These are phyloP conservation scores for Thomomys bottae DNA, from an alignment of 2,113 vertebrate species.

Conservation along the genomic window DNA sequence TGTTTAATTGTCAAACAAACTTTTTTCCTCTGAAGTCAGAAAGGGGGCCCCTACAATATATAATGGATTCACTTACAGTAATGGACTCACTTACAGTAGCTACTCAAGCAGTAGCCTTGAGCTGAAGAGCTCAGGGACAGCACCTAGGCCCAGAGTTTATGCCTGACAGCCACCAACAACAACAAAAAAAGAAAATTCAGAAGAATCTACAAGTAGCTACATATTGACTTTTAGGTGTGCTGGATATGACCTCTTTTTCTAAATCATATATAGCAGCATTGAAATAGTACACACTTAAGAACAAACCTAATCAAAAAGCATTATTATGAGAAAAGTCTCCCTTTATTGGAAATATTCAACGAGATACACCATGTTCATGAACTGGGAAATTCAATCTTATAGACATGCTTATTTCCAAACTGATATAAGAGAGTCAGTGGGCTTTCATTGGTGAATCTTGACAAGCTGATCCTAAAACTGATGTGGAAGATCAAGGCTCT, in stretches of 20 bases:
- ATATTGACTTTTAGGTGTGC: not conserved
- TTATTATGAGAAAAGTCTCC: not conserved
- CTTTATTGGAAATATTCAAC: constrained; percentile 58
- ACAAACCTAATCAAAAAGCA: not conserved
- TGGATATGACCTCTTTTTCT: not conserved
- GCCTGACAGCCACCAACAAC: not conserved
- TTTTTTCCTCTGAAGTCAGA: not conserved
- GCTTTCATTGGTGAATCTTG: not conserved
- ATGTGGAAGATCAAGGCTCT: not conserved
- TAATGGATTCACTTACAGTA: not conserved
- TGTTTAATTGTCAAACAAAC: not conserved
- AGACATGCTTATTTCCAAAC: not conserved
- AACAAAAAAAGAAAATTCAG: not conserved
- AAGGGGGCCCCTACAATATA: not conserved
- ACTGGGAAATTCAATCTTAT: not conserved
- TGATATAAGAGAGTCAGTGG: not conserved
- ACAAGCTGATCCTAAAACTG: not conserved
- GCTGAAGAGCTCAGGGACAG: too few relatives aligned
- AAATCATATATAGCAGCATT: not conserved
- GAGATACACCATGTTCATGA: constrained; percentile 1
- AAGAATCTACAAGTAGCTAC: not conserved
- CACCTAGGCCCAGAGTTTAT: too few relatives aligned
- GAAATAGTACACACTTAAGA: constrained; percentile 16
- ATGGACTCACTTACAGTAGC: too few relatives aligned
- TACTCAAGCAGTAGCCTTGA: too few relatives aligned